Conservation (phyloP, 2,888 invertebrate genomes). For the Ichneumoninae sp. region DNA sequence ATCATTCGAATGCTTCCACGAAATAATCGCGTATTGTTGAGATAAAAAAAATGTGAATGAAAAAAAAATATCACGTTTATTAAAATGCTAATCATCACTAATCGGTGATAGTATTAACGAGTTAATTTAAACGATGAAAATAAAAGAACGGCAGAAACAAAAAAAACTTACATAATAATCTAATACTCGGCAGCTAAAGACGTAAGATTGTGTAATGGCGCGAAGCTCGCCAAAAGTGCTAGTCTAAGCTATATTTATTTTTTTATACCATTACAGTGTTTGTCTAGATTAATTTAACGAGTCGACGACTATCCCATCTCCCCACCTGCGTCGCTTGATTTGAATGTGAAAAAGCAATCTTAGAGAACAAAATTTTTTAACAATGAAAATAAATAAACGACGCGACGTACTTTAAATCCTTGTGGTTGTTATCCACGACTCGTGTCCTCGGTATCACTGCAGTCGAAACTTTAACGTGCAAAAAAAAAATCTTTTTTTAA, state of each 20-base stretch:
- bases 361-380: constrained; percentile 8
- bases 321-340: neutral
- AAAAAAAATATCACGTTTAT: constrained; percentile 51
- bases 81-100: constrained; percentile 74
- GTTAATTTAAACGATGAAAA: constrained; percentile 46
- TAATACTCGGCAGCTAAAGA: constrained; percentile 81
- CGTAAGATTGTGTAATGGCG: constrained; percentile 70
- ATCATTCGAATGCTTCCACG: constrained; percentile 80
- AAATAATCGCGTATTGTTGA: constrained; percentile 69
- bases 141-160: constrained; percentile 1
- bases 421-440: neutral
- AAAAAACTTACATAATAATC: constrained; percentile 71
- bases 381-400: constrained; percentile 14
- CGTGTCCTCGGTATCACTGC: constrained; percentile 2
- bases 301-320: constrained; percentile 67
- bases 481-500: constrained; percentile 14
- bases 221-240: constrained; percentile 79
- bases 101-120: constrained; percentile 77
- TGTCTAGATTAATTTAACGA: constrained; percentile 73
- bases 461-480: constrained; percentile 3
- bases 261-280: constrained; percentile 74
- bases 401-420: constrained; percentile 16
- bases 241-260: constrained; percentile 84
- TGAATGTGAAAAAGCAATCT: neutral
- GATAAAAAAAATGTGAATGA: constrained; percentile 35